Evolutionary conservation across 1,140 invertebrate genomes (phyloP).

Genomic region (Leptinotarsa texana): DNA sequence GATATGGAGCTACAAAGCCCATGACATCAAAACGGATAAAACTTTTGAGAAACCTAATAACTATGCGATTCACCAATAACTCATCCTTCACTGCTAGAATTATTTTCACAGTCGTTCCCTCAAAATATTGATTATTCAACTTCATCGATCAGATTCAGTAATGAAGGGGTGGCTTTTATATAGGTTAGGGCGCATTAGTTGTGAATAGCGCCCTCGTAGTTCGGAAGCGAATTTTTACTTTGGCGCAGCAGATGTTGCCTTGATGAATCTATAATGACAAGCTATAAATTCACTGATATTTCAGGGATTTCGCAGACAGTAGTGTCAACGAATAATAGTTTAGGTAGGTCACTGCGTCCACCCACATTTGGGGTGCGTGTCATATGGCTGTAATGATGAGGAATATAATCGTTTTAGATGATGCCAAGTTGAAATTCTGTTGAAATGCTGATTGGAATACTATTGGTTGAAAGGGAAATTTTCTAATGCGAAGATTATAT

Average conservation of each 20-base stretch:
- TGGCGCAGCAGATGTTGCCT: neutral
- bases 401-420: neutral
- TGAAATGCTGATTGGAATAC: too few species aligned
- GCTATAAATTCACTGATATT: conserved; percentile 3
- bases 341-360: neutral
- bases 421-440: neutral
- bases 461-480: too few species aligned
- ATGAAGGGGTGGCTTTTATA: neutral
- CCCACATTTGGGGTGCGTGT: conserved; percentile 4
- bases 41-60: too few species aligned
- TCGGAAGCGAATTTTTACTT: neutral
- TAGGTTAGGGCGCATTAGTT: neutral
- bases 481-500: too few species aligned
- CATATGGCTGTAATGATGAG: neutral
- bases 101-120: neutral
- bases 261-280: neutral
- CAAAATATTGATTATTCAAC: neutral
- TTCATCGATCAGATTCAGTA: neutral
- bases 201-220: neutral
- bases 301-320: neutral
- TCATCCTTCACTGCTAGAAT: neutral
- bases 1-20: too few species aligned
- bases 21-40: too few species aligned
- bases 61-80: too few species aligned
- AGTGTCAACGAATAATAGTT: conserved; percentile 8